Evolutionary conservation across 2,113 vertebrate species (phyloP).

Genomic region (Psephotus haematonotus): DNA sequence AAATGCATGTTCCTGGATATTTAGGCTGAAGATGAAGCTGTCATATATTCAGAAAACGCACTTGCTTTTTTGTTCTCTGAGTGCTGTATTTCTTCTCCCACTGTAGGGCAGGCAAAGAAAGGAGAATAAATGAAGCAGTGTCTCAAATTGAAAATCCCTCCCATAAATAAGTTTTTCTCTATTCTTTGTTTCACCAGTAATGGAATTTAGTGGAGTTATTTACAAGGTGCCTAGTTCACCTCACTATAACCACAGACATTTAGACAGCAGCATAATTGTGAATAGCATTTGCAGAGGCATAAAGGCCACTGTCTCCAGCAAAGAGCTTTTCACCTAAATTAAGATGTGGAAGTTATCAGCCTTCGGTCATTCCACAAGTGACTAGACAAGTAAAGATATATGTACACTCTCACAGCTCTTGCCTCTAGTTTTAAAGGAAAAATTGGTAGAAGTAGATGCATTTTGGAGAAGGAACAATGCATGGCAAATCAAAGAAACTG

Average conservation of each 20-base stretch:
- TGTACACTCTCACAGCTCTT: background rate
- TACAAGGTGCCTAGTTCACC: constrained; percentile 29
- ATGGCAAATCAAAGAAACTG: background rate
- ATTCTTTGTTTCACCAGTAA: constrained; percentile 25
- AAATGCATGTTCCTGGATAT: background rate
- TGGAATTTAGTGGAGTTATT: constrained; percentile 23
- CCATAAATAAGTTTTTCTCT: background rate
- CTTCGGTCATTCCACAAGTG: background rate
- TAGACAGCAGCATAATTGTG: constrained; percentile 11
- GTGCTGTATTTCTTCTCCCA: background rate
- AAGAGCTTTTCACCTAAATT: constrained; percentile 33
- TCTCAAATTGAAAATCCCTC: background rate
- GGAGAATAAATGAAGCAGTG: constrained; percentile 2
- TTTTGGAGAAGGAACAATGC: background rate
- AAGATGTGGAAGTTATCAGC: constrained; percentile 23
- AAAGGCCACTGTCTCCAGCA: constrained; percentile 38
- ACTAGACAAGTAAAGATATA: background rate
- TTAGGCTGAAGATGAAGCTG: background rate
- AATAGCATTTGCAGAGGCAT: constrained; percentile 38
- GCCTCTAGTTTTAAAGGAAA: background rate
- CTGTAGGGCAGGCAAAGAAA: background rate
- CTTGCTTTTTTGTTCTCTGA: background rate
- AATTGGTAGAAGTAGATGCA: background rate
- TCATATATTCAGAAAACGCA: background rate
- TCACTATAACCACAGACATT: constrained; percentile 37